Evolutionary conservation across 2,113 vertebrate species (phyloP).

Genomic region (Acanthochromis polyacanthus): DNA sequence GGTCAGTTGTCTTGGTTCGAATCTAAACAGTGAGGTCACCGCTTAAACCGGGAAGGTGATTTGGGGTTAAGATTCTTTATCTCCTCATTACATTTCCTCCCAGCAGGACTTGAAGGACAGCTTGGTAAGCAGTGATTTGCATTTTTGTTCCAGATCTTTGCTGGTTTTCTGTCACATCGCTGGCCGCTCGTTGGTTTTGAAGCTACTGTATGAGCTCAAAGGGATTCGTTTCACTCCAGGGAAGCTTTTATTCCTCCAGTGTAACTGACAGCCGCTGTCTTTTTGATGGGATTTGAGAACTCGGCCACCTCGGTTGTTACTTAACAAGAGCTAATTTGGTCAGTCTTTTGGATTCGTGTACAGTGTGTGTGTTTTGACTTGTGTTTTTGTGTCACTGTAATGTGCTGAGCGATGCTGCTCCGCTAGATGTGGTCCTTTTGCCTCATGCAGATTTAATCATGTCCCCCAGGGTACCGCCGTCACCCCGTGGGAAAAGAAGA

Average conservation of each 20-base stretch:
- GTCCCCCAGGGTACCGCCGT: constrained; percentile 53
- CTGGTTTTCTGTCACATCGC: constrained; percentile 20
- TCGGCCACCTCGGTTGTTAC: constrained; percentile 27
- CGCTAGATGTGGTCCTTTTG: constrained; percentile 35
- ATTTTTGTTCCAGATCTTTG: constrained; percentile 14
- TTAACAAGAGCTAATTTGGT: constrained; percentile 50
- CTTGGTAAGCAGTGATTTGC: constrained; percentile 41
- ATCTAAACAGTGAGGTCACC: constrained; percentile 42
- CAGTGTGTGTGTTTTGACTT: constrained; percentile 16
- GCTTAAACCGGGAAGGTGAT: constrained; percentile 9
- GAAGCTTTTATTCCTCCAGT: constrained; percentile 46
- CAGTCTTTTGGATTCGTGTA: constrained; percentile 34
- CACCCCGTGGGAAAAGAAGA: constrained; percentile 62
- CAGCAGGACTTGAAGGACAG: neutral
- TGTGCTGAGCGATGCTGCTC: constrained; percentile 22
- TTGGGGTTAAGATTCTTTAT: neutral
- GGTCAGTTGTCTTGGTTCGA: constrained; percentile 27
- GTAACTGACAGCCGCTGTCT: constrained; percentile 52
- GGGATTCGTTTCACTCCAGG: constrained; percentile 53
- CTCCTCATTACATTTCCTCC: neutral
- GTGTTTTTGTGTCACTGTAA: neutral
- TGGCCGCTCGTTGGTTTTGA: constrained; percentile 20
- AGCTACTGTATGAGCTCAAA: constrained; percentile 47
- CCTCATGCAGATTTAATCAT: constrained; percentile 68
- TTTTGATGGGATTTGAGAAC: constrained; percentile 56